Base-by-base conservation (phyloP, 1,140 invertebrate species). In the Neodiprion pinetum region DNA sequence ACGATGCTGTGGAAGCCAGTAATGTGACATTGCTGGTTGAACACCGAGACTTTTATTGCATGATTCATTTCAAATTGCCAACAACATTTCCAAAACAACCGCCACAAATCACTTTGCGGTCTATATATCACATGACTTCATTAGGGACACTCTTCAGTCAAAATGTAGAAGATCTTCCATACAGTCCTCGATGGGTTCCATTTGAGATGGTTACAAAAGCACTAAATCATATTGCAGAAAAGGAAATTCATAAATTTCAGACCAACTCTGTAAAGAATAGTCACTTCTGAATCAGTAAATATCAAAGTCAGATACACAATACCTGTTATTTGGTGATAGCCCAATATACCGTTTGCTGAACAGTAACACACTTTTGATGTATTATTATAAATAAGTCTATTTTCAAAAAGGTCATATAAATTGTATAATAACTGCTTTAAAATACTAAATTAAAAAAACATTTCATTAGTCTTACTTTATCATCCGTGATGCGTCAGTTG, bases 21-120 rank as follows among this genome's bases (percentile, higher is more conserved):
- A 74, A 74, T 12, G 78, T 82, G 12, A 12, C 72, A 5, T n/a
- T 82, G 9, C 28, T 87, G 10, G 7, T 86, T 4, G 70, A 75
- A 21, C 21, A 78, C 0, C 21, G 78, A 8, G 76, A 83, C 8
- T 80, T 80, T 48, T 72, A 77, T 73, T 84, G 78, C 71, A 49
- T 86, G 1, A 9, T 86, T 0, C 67, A 80, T 10, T 81, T 87
- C 53, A 17, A 74, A 8, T 70, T 88, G 5, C 67, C 83, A 1
- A 11, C 74, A 17, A 68, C 9, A 11, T 88, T 86, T 76, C 86
- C 87, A 1, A 71, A 71, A 14, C 78, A 82, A 17, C 71, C 67
- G 50, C 87, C 85, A 23, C 73, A 69, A 66, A 72, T 85, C 21
- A 71, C 14, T 10, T 68, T 87, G 1, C 78, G 79, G 40, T 86